Percentiles rank a stretch among this genome's conserved stretches.
Conservation (phyloP, 2,888 invertebrate species). For the Endotricha flammealis region DNA sequence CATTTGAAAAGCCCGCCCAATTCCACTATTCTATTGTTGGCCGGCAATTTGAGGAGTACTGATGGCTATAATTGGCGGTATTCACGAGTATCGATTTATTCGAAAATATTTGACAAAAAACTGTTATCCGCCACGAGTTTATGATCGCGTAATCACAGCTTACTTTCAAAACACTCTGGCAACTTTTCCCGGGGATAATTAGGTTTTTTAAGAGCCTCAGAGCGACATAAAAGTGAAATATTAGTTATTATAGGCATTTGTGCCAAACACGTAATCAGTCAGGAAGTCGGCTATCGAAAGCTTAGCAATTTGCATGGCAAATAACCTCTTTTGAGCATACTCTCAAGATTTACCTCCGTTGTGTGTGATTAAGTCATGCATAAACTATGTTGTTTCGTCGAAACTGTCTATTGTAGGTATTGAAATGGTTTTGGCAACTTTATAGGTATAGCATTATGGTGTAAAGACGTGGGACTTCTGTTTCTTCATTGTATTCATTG, state of each 20-base stretch:
- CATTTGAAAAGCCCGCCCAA: slow-evolving; percentile 28
- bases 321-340: slow-evolving; percentile 17
- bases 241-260: slow-evolving; percentile 44
- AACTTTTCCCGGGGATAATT: slow-evolving; percentile 44
- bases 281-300: slow-evolving; percentile 32
- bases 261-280: slow-evolving; percentile 29
- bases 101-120: slow-evolving; percentile 40
- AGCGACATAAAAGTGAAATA: slow-evolving; percentile 47
- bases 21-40: slow-evolving; percentile 37
- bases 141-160: slow-evolving; percentile 47
- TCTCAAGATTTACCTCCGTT: not conserved
- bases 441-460: not conserved
- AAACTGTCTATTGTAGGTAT: not conserved
- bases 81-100: slow-evolving; percentile 36
- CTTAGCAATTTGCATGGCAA: slow-evolving; percentile 38
- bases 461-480: slow-evolving; percentile 4
- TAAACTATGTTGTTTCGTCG: slow-evolving; percentile 1
- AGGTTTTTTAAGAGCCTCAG: slow-evolving; percentile 36
- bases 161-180: slow-evolving; percentile 21
- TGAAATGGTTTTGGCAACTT: not conserved
- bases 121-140: slow-evolving; percentile 41
- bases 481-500: slow-evolving; percentile 3
- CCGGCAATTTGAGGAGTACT: slow-evolving; percentile 24
- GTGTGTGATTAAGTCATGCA: not conserved
- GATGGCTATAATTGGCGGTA: slow-evolving; percentile 36